Conservation (phyloP, 2,888 invertebrate genomes). For the Branchinecta sandiegonensis region DNA sequence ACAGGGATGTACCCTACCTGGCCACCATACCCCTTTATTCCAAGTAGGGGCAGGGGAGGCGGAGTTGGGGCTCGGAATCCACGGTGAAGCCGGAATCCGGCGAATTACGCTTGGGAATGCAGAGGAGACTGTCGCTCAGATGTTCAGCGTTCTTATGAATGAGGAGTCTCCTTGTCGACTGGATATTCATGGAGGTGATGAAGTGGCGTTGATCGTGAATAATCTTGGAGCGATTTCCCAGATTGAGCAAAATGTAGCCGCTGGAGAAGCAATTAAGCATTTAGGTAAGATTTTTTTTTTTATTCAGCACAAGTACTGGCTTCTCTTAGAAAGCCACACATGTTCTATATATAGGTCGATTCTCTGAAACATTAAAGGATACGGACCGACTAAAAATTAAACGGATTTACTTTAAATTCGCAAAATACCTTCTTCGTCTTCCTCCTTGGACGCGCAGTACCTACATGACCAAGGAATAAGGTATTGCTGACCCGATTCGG, state of each 20-base stretch:
- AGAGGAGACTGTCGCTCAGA: constrained; percentile 33
- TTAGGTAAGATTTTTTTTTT: constrained; percentile 39
- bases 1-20: constrained; percentile 51
- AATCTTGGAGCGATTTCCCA: constrained; percentile 61
- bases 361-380: too few relatives aligned
- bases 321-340: too few relatives aligned
- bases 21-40: constrained; percentile 44
- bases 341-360: too few relatives aligned
- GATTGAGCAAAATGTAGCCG: constrained; percentile 57
- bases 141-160: constrained; percentile 37
- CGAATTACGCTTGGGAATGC: constrained; percentile 37
- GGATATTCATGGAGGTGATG: constrained; percentile 30
- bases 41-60: constrained; percentile 47
- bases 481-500: too few relatives aligned
- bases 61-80: constrained; percentile 48
- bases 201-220: constrained; percentile 54
- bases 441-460: too few relatives aligned
- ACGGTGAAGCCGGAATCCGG: constrained; percentile 40
- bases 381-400: too few relatives aligned
- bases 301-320: too few relatives aligned
- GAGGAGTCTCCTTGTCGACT: constrained; percentile 32
- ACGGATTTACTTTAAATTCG: too few relatives aligned
- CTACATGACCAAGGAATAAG: too few relatives aligned
- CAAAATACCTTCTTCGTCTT: too few relatives aligned
- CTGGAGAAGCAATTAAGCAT: constrained; percentile 47